phyloP scores from a whole-genome alignment of 2,797 vertebrate species.

The Paedocypris micromegethes region DNA sequence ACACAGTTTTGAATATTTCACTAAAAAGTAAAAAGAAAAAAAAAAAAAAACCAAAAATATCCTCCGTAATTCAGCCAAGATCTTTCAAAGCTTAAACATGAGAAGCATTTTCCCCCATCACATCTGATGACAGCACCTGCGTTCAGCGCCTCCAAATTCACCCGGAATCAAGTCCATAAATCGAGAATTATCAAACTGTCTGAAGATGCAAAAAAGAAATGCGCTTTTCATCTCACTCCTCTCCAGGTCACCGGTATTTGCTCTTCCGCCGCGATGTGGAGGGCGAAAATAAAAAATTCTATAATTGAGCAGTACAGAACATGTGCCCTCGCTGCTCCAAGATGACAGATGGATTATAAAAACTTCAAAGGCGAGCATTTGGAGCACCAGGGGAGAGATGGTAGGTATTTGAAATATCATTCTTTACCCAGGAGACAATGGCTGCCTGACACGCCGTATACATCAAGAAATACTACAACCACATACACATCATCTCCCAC shows the following conservation, averaged over 20 bases:
- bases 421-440: slow-evolving; percentile 99
- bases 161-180: too few species aligned
- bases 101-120: too few species aligned
- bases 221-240: slow-evolving; percentile 38
- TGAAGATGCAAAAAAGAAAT: slow-evolving; percentile 65
- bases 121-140: too few species aligned
- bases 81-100: too few species aligned
- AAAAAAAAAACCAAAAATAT: too few species aligned
- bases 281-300: slow-evolving; percentile 85
- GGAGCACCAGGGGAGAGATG: slow-evolving; percentile 96
- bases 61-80: too few species aligned
- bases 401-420: slow-evolving; percentile 99
- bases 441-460: slow-evolving; percentile 92
- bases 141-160: too few species aligned
- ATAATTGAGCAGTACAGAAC: slow-evolving; percentile 97
- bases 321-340: slow-evolving; percentile 94
- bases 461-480: slow-evolving; percentile 94
- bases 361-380: slow-evolving; percentile 98
- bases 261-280: slow-evolving; percentile 85
- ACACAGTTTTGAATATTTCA: too few species aligned
- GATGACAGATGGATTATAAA: slow-evolving; percentile 99
- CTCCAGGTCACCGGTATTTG: slow-evolving; percentile 79
- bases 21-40: too few species aligned
- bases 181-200: slow-evolving; percentile 56
- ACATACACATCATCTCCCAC: slow-evolving; percentile 93